phyloP scores from a whole-genome alignment of 2,797 vertebrate species.

The Muscicapa striata region DNA sequence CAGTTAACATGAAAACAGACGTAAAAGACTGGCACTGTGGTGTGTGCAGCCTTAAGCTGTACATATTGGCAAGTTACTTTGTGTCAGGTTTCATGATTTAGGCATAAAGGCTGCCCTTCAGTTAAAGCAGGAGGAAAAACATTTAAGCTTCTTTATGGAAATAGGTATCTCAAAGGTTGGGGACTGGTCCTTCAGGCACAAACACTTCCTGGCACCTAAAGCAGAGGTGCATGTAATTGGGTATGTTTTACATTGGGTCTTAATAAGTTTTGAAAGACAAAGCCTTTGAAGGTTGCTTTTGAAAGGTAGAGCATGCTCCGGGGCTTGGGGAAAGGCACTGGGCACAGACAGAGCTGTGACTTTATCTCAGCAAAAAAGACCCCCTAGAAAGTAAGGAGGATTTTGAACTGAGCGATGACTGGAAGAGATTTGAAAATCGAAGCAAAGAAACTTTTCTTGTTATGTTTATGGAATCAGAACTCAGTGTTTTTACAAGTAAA shows the following conservation, averaged over 20 bases:
- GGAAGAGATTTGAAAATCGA: background rate
- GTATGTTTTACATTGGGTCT: background rate
- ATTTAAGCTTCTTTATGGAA: background rate
- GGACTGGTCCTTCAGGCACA: background rate
- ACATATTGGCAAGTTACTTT: background rate
- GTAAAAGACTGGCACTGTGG: conserved; percentile 2
- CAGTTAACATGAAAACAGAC: background rate
- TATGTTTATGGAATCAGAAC: background rate
- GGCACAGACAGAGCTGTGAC: background rate
- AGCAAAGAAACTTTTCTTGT: background rate
- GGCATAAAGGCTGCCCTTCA: background rate
- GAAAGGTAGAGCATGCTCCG: rapidly evolving
- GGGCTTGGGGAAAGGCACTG: background rate
- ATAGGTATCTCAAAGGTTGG: background rate
- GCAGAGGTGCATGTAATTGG: background rate
- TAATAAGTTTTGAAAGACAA: background rate
- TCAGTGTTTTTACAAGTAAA: background rate
- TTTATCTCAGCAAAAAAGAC: background rate
- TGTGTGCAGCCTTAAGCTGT: background rate
- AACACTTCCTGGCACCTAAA: background rate
- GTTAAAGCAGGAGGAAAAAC: background rate
- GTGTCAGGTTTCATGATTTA: background rate
- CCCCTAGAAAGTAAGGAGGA: background rate
- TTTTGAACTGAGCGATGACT: background rate
- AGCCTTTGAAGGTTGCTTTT: background rate